A percentile compares a stretch with the other conserved stretches of the same genome.
Conservation (phyloP, 2,888 invertebrate genomes). For the Orthosia gothica region DNA sequence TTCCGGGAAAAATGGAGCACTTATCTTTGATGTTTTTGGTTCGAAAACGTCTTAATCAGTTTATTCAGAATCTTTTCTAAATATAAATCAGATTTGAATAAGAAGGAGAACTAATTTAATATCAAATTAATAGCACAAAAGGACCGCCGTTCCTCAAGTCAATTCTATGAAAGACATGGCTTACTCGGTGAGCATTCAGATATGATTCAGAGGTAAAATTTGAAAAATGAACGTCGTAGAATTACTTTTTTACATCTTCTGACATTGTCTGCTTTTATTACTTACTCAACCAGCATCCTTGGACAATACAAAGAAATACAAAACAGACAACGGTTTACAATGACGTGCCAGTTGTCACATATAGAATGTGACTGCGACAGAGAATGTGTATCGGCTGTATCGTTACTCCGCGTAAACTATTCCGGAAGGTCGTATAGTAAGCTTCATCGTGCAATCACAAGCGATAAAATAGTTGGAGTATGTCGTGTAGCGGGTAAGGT, state of each 20-base stretch:
- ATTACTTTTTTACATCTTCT: conserved; percentile 33
- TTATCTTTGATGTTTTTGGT: conserved; percentile 32
- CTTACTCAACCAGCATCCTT: conserved; percentile 44
- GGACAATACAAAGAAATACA: conserved; percentile 38
- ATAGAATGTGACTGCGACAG: conserved; percentile 19
- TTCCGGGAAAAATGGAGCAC: conserved; percentile 25
- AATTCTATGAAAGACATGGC: conserved; percentile 34
- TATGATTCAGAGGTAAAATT: conserved; percentile 28
- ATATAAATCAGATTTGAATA: conserved; percentile 25
- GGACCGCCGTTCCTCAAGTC: not conserved
- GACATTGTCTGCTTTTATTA: conserved; percentile 32
- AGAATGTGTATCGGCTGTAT: conserved; percentile 38
- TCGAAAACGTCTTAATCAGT: conserved; percentile 21
- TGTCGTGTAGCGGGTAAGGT: conserved; percentile 70
- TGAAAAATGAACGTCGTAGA: conserved; percentile 16
- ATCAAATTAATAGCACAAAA: conserved; percentile 24
- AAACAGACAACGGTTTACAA: conserved; percentile 32
- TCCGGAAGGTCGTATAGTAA: conserved; percentile 46
- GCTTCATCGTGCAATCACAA: conserved; percentile 55
- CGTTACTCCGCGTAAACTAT: conserved; percentile 42
- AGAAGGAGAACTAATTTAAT: conserved; percentile 26
- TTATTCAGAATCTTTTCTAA: conserved; percentile 6
- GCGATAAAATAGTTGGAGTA: conserved; percentile 66
- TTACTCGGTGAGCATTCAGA: conserved; percentile 25
- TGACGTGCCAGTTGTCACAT: conserved; percentile 23